These are phyloP conservation scores for Paelopatides confundens DNA, from an alignment of 53 echinoderm and acorn worm species.

Conservation along the genomic window DNA sequence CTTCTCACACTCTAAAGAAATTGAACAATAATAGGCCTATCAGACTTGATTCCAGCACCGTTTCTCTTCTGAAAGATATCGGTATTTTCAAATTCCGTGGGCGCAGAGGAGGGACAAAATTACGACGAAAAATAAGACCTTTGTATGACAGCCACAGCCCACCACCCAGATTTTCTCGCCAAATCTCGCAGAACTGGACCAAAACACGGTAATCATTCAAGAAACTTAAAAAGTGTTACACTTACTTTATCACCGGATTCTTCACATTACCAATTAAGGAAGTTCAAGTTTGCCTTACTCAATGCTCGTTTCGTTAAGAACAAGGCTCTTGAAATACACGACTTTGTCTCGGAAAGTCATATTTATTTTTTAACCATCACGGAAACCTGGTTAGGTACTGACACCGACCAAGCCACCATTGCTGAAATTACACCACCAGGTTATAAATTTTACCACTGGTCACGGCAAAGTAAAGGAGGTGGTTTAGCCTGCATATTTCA, in stretches of 20 bases:
- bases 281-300: background rate
- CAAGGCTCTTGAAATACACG: slow-evolving; percentile 11
- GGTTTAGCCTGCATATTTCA: background rate
- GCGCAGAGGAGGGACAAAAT: too few relatives aligned
- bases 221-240: too few relatives aligned
- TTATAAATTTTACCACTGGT: slow-evolving; percentile 6
- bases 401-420: slow-evolving; percentile 22
- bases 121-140: too few relatives aligned
- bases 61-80: too few relatives aligned
- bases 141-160: too few relatives aligned
- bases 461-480: slow-evolving; percentile 7
- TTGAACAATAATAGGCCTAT: too few relatives aligned
- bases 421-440: slow-evolving; percentile 14
- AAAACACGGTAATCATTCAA: background rate
- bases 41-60: too few relatives aligned
- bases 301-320: slow-evolving; percentile 11
- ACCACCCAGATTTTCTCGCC: background rate
- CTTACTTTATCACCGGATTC: background rate
- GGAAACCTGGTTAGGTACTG: slow-evolving; percentile 22
- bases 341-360: background rate
- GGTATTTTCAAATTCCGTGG: too few relatives aligned
- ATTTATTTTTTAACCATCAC: slow-evolving; percentile 19
- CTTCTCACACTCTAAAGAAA: too few relatives aligned
- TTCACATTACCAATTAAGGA: slow-evolving; percentile 12
- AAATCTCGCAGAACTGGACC: background rate